These are phyloP conservation scores for Serrognathus titanus DNA, from an alignment of 2,888 invertebrate genomes.

Conservation along the genomic window DNA sequence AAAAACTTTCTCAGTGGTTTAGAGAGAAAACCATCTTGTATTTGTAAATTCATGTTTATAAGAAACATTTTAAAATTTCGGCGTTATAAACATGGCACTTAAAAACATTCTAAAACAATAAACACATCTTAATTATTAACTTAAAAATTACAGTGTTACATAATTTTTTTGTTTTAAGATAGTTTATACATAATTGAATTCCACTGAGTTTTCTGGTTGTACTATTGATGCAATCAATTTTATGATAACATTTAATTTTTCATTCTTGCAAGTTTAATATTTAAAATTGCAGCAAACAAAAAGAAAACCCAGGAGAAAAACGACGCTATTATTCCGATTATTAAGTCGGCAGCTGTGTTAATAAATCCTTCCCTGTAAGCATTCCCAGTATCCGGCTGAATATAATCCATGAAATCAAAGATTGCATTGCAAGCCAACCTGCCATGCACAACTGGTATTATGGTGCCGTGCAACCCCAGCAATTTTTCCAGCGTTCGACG, in stretches of 20 bases:
- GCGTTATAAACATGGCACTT: no score
- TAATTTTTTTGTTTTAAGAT: no score
- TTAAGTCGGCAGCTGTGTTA: slow-evolving; percentile 68
- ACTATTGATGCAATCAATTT: no score
- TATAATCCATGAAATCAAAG: slow-evolving; percentile 81
- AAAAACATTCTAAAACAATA: no score
- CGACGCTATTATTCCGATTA: slow-evolving; percentile 61
- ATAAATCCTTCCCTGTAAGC: slow-evolving; percentile 65
- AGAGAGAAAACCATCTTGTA: no score
- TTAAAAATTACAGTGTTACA: no score
- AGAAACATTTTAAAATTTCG: no score
- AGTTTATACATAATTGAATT: no score
- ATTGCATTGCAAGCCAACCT: slow-evolving; percentile 71
- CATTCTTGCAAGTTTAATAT: slow-evolving; percentile 32
- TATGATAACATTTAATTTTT: not conserved
- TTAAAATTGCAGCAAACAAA: slow-evolving; percentile 35
- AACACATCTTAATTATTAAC: no score
- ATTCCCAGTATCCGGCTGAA: slow-evolving; percentile 64
- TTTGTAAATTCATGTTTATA: no score
- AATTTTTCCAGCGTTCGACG: slow-evolving; percentile 62
- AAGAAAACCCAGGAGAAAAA: slow-evolving; percentile 44
- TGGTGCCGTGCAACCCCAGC: slow-evolving; percentile 55
- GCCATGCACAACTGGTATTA: slow-evolving; percentile 59
- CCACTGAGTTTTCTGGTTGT: no score
- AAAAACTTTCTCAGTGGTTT: no score